Conservation (phyloP, 1,140 invertebrate genomes). For the Bombus consobrinus region DNA sequence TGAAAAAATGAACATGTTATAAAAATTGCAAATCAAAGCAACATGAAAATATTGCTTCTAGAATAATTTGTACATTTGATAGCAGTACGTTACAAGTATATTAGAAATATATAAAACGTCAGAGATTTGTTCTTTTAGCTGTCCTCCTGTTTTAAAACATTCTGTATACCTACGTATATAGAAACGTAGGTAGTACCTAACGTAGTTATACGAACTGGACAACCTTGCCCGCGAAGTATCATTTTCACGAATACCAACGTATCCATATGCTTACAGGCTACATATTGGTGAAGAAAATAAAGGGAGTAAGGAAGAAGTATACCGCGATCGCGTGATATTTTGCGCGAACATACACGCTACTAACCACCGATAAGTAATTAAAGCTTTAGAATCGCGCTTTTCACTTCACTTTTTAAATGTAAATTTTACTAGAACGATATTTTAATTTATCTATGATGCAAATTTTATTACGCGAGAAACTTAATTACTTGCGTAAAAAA, state of each 20-base stretch:
- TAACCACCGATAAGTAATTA: not conserved
- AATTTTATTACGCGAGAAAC: not conserved
- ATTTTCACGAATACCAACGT: conserved; percentile 61
- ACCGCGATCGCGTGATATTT: conserved; percentile 22
- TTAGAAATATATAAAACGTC: not conserved
- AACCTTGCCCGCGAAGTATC: conserved; percentile 62
- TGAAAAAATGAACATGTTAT: not conserved
- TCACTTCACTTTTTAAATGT: too few relatives aligned
- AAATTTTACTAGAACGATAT: too few relatives aligned
- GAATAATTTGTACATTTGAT: too few relatives aligned
- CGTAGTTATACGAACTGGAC: conserved; percentile 56
- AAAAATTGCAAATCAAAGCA: not conserved
- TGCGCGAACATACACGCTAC: not conserved
- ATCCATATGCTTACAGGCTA: conserved; percentile 24
- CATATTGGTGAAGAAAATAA: conserved; percentile 17
- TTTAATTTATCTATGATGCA: too few relatives aligned
- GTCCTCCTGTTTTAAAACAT: conserved; percentile 46
- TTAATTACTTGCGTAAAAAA: not conserved
- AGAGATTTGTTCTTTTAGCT: not conserved
- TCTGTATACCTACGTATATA: conserved; percentile 40
- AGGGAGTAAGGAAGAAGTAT: conserved; percentile 10
- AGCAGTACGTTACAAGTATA: too few relatives aligned
- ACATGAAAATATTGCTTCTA: too few relatives aligned
- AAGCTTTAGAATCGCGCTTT: not conserved
- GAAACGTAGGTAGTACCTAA: conserved; percentile 51